Conservation (phyloP, 2,113 vertebrate species). For the Ranitomeya imitator region DNA sequence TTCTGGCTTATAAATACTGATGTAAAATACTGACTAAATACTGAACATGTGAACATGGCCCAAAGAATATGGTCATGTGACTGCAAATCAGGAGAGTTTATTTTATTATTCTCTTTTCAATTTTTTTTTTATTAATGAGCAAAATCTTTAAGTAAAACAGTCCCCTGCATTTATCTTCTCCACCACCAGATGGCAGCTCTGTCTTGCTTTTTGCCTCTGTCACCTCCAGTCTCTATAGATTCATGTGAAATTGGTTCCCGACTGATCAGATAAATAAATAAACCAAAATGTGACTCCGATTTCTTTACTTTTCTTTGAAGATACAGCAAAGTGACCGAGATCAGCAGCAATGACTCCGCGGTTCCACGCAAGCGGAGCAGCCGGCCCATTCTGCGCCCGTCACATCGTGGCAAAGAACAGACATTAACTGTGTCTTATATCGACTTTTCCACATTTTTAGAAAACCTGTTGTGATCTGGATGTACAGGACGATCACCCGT, state of each 20-base stretch:
- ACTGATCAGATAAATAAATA: too few relatives aligned
- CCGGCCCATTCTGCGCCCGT: not conserved
- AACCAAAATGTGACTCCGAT: not conserved
- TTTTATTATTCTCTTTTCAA: too few relatives aligned
- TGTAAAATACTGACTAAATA: too few relatives aligned
- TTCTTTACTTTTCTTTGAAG: not conserved
- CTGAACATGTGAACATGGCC: too few relatives aligned
- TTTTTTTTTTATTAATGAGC: too few relatives aligned
- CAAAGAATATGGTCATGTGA: too few relatives aligned
- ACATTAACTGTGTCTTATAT: not conserved
- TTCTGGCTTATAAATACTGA: too few relatives aligned
- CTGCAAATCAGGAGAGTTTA: too few relatives aligned
- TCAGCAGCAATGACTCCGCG: not conserved
- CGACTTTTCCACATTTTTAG: not conserved
- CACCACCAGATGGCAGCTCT: not conserved
- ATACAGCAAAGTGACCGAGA: not conserved
- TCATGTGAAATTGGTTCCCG: not conserved
- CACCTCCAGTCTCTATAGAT: not conserved
- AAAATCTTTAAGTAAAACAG: not conserved
- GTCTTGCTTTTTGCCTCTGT: not conserved
- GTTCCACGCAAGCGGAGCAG: not conserved
- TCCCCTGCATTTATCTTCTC: not conserved
- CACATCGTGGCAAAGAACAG: not conserved
- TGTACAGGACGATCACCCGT: too few relatives aligned
- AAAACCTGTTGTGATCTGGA: not conserved